These are phyloP conservation scores for Odontamblyopus rebecca DNA, from an alignment of 2,797 vertebrate species.

Conservation along the genomic window DNA sequence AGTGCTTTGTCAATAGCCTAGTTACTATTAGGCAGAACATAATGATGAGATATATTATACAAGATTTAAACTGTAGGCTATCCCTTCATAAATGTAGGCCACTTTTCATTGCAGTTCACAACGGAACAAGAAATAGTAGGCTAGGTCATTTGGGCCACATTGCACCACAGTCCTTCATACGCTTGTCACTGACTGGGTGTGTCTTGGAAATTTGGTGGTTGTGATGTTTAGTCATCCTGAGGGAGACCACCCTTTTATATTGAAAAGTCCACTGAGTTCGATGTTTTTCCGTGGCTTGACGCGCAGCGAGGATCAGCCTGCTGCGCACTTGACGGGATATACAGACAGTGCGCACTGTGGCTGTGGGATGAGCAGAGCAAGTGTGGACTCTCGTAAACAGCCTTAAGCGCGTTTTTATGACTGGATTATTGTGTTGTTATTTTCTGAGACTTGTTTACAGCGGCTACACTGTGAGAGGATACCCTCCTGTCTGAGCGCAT, in stretches of 20 bases:
- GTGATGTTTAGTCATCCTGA: neutral
- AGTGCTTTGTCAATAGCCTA: no score
- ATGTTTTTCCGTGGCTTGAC: slow-evolving; percentile 15
- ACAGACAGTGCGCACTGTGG: slow-evolving; percentile 8
- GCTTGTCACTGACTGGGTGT: slow-evolving; percentile 1
- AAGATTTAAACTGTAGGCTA: no score
- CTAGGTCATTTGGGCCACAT: neutral
- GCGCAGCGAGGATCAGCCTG: slow-evolving; percentile 28
- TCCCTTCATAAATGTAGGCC: neutral
- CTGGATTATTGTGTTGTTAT: slow-evolving; percentile 18
- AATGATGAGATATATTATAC: no score
- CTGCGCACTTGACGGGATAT: slow-evolving; percentile 48
- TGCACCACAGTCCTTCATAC: neutral
- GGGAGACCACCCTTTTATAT: slow-evolving; percentile 43
- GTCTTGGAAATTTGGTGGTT: slow-evolving; percentile 11
- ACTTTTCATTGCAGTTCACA: neutral
- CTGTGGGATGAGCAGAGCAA: slow-evolving; percentile 12
- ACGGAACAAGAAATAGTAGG: neutral
- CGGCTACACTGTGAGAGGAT: slow-evolving; percentile 16
- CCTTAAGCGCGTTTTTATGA: neutral
- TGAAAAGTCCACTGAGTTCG: slow-evolving; percentile 31
- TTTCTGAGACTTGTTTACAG: neutral
- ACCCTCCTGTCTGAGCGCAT: slow-evolving; percentile 22
- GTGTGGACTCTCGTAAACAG: slow-evolving; percentile 13
- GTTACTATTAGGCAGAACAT: no score